Base-by-base conservation (phyloP, 1,140 invertebrate genomes). In the Trichonephila inaurata region DNA sequence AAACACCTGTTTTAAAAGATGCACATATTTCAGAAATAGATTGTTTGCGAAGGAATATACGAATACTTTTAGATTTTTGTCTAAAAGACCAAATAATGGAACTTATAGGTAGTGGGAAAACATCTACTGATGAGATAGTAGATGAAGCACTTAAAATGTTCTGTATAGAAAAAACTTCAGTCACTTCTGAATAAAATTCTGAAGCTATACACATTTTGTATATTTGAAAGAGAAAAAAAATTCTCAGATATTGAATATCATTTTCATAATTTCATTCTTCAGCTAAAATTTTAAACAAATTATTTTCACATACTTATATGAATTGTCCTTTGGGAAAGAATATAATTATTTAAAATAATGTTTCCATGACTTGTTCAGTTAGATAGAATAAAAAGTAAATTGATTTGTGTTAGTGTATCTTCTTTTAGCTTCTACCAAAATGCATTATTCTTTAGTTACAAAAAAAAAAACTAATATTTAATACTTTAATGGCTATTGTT, bases 81-180 rank as follows among this genome's bases (percentile, higher is more conserved):
- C 12, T 94, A 19, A 88, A 94, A 72, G 94, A 92, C 51, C 86
- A 92, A 60, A 61, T 94, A 66, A 94, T 94, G 94, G 90, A 92
- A 61, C 24, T 89, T 66, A 91, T 94, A 18, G 83, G 40, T 64
- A 89, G 21, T 82, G 85, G 66, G 12, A 90, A 92, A 51, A 85
- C 81, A 16, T 87, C 72, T 28, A 89, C 40, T 60, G 90, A 94
- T 85, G 94, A 94, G 12, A 92, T 94, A 7, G 94, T 94, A 62
- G 40, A 69, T 69, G 94, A 89, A 89, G 89, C 89, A 24, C 87
- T 94, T 18, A 92, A 92, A 83, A 92, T 89, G 33, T 85, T 92
- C 44, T 60, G 33, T 21, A 44, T 12, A 8, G 87, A 89, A 77
- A 51, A 72, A 21, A 77, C 19, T 28, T 21, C 33, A 72, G 58